A percentile compares a stretch with the other conserved stretches of the same genome.
Evolutionary conservation across 2,888 invertebrate genomes (phyloP).

Genomic region (Deilephila elpenor): DNA sequence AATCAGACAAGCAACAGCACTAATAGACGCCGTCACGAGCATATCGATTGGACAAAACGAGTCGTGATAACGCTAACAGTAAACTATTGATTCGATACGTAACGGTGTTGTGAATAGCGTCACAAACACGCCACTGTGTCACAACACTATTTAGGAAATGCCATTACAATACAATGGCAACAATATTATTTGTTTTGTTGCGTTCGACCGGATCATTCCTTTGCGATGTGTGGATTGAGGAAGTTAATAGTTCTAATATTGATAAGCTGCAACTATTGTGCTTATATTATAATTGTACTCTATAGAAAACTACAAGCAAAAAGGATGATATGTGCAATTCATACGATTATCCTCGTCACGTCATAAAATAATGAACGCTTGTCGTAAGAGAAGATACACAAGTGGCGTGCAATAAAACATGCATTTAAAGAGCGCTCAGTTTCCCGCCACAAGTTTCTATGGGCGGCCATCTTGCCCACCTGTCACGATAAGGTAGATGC

Average conservation of each 20-base stretch:
- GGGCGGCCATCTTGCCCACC: not conserved
- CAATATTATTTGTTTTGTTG: constrained; percentile 38
- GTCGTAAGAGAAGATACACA: not conserved
- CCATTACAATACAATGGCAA: constrained; percentile 50
- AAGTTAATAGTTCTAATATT: not conserved
- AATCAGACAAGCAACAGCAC: constrained; percentile 36
- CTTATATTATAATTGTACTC: not conserved
- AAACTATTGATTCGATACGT: constrained; percentile 61
- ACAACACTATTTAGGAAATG: constrained; percentile 49
- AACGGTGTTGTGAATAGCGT: constrained; percentile 59
- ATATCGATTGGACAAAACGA: constrained; percentile 44
- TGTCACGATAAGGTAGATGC: not conserved
- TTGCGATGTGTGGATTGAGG: constrained; percentile 22
- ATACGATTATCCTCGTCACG: not conserved
- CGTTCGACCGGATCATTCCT: constrained; percentile 36
- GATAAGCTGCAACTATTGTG: not conserved
- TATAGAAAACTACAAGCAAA: not conserved
- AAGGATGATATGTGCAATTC: not conserved
- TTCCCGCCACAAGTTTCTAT: not conserved
- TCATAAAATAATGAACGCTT: constrained; percentile 2
- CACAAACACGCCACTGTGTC: constrained; percentile 33
- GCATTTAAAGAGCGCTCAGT: not conserved
- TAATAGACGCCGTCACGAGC: constrained; percentile 41
- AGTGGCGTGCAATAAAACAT: not conserved
- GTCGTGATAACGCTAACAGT: constrained; percentile 67